Conservation (phyloP, 2,113 vertebrate genomes). For the Nansenia antarctica region DNA sequence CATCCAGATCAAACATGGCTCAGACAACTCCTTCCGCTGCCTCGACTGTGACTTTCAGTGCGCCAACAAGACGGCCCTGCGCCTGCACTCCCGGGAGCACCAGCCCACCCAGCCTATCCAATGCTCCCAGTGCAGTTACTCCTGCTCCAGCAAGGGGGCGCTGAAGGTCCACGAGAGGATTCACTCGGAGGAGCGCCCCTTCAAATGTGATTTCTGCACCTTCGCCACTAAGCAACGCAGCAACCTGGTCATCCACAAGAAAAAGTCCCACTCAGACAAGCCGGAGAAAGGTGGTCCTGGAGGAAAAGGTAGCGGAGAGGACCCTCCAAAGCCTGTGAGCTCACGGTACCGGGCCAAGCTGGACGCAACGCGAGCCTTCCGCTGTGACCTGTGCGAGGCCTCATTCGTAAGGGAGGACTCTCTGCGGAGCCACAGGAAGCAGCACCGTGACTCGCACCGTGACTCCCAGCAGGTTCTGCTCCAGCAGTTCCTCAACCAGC, state of each 20-base stretch:
- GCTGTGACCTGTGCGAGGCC: conserved; percentile 85
- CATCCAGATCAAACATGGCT: conserved; percentile 90
- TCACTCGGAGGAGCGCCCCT: conserved; percentile 91
- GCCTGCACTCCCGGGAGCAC: conserved; percentile 88
- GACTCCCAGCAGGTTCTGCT: conserved; percentile 53
- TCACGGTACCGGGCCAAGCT: conserved; percentile 86
- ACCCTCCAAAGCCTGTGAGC: conserved; percentile 65
- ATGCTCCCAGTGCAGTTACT: conserved; percentile 89
- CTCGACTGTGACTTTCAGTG: conserved; percentile 89
- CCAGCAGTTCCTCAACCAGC: conserved; percentile 71
- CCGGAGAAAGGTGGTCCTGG: conserved; percentile 56
- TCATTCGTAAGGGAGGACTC: conserved; percentile 95
- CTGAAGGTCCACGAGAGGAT: conserved; percentile 90
- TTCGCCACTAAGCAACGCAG: conserved; percentile 96
- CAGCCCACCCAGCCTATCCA: conserved; percentile 85
- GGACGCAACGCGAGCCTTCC: conserved; percentile 88
- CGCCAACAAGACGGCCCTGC: conserved; percentile 85
- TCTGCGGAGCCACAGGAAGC: conserved; percentile 91
- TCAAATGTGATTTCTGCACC: conserved; percentile 85
- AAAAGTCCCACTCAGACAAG: conserved; percentile 83
- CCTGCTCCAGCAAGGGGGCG: conserved; percentile 90
- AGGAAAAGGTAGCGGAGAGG: conserved; percentile 40
- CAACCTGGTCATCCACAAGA: conserved; percentile 90
- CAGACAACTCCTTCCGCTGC: conserved; percentile 83
- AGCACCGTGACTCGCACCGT: conserved; percentile 84